Conservation (phyloP, 2,888 invertebrate genomes). For the Drosophila putrida region DNA sequence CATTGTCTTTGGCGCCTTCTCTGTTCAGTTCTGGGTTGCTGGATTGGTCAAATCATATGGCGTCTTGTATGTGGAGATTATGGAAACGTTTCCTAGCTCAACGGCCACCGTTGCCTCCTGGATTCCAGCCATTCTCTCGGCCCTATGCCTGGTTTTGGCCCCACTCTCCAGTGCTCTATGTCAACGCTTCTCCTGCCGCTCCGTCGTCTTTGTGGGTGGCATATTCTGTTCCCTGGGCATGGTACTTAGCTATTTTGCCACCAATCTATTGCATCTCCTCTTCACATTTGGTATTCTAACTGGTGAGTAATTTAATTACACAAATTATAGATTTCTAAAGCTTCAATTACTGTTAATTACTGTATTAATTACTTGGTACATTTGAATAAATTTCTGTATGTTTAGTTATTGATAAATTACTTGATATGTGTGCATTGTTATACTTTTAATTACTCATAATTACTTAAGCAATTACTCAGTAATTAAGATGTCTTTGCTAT, state of each 20-base stretch:
- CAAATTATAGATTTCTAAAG: background rate
- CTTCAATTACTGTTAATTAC: background rate
- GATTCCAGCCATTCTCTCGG: conserved; percentile 92
- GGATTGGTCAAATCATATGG: conserved; percentile 93
- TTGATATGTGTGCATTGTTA: too few relatives aligned
- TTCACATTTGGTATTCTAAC: conserved; percentile 91
- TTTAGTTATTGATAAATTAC: too few relatives aligned
- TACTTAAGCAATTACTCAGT: background rate
- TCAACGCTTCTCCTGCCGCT: conserved; percentile 89
- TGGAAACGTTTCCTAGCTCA: conserved; percentile 91
- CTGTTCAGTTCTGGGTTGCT: conserved; percentile 93
- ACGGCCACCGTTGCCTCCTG: conserved; percentile 92
- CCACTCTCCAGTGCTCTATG: conserved; percentile 91
- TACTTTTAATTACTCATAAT: background rate
- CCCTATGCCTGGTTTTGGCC: conserved; percentile 91
- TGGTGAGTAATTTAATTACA: conserved; percentile 85
- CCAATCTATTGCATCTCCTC: conserved; percentile 89
- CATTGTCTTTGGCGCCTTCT: conserved; percentile 91
- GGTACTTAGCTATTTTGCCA: conserved; percentile 90
- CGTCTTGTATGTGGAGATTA: conserved; percentile 92
- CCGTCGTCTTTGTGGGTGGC: conserved; percentile 91
- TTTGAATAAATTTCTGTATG: background rate
- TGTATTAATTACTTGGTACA: background rate
- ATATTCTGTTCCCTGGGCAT: conserved; percentile 90
- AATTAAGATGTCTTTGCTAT: background rate